These are phyloP conservation scores for Cairina moschata DNA, from an alignment of 2,113 vertebrate genomes.

Conservation along the genomic window DNA sequence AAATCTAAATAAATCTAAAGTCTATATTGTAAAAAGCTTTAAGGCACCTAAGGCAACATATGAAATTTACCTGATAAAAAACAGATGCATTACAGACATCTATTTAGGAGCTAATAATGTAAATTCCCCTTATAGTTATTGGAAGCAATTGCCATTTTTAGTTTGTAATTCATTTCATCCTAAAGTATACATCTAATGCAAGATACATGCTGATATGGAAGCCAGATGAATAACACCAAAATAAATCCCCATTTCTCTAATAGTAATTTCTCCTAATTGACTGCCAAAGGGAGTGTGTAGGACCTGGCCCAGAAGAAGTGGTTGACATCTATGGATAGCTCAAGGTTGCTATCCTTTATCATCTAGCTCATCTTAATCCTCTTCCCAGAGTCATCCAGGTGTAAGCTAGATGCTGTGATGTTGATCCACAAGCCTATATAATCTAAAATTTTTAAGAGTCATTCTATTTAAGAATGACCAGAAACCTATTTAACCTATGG, in stretches of 20 bases:
- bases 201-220: not conserved
- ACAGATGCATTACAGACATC: not conserved
- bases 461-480: not conserved
- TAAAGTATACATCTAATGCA: not conserved
- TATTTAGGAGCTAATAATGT: not conserved
- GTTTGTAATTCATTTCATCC: not conserved
- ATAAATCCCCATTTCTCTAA: not conserved
- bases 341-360: not conserved
- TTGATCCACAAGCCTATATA: fast-evolving
- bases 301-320: not conserved
- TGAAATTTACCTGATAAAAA: not conserved
- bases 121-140: not conserved
- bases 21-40: not conserved
- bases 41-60: not conserved
- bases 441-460: not conserved
- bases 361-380: not conserved
- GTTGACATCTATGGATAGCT: not conserved
- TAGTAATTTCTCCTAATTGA: not conserved
- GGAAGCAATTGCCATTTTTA: not conserved
- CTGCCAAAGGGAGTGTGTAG: not conserved
- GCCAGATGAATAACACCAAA: not conserved
- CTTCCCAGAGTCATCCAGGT: not conserved
- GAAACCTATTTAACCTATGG: not conserved
- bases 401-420: not conserved
- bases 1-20: not conserved